Evolutionary conservation across 2,797 vertebrate genomes (phyloP), one percentile per base, ranked within the genome.

Genomic region (Parauchenoglanis punctatus): DNA sequence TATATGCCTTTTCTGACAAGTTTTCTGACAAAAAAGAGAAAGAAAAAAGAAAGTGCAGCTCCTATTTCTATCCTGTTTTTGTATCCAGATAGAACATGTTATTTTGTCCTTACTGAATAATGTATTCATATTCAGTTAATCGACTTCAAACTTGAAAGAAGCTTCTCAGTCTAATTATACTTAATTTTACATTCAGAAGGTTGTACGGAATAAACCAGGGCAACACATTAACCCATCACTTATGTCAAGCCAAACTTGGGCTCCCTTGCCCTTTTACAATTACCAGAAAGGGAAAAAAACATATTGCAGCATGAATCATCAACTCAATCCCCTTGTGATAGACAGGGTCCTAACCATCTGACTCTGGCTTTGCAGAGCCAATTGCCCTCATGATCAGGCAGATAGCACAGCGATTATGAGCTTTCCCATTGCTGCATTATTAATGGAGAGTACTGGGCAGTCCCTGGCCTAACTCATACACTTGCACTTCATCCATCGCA

Each of bases 381-480:
- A 90, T 90, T 88, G 88, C 72, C 61, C 75, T 89, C 76, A 82
- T 86, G 86, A 88, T 89, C 88, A 87, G 81, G 68, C 63, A 81
- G 86, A 77, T 75, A 81, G 84, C 58, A 56, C 46, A 31, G 70
- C 77, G 88, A 90, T 91, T 89, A 91, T 90, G 89, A 91, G 88
- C 87, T 83, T 86, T 87, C 87, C 87, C 85, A 86, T 72, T 89
- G 88, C 86, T 91, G 87, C 87, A 90, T 88, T 90, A 90, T 91
- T 91, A 91, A 91, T 90, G 87, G 68, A 86, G 87, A 65, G 76
- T 54, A 49, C 58, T 23, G 85, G 84, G 72, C 58, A 84, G 87
- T 83, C 75, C 84, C 63, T 73, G 84, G 85, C 63, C 63, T 76
- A 52, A 80, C 70, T 81, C 83, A 17, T 49, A 31, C 70, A 11